A percentile compares a stretch with the other conserved stretches of the same genome.
These are phyloP conservation scores for Hyles euphorbiae DNA, from an alignment of 1,140 invertebrate species.

Conservation along the genomic window DNA sequence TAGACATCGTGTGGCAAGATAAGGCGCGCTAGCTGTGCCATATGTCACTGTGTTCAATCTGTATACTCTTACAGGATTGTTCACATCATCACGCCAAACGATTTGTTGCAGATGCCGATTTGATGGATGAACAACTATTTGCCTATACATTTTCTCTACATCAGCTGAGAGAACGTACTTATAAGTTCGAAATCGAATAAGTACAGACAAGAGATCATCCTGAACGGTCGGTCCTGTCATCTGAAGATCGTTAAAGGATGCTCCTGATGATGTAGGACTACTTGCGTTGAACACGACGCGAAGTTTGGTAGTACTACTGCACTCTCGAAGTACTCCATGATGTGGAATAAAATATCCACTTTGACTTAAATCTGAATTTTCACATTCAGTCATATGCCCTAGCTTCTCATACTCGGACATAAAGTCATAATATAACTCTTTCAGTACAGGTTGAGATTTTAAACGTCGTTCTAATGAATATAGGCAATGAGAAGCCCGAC, in stretches of 20 bases:
- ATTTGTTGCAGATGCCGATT: background rate
- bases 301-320: background rate
- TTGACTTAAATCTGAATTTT: background rate
- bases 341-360: conserved; percentile 1
- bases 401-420: background rate
- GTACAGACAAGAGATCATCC: background rate
- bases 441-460: background rate
- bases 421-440: background rate
- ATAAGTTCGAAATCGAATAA: background rate
- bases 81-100: too few species aligned
- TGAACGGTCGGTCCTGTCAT: background rate
- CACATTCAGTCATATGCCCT: too few species aligned
- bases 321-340: background rate
- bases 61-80: too few species aligned
- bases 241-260: background rate
- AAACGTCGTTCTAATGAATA: background rate
- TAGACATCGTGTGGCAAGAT: conserved; percentile 21
- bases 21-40: background rate
- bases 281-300: background rate
- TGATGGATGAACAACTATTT: background rate
- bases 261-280: background rate
- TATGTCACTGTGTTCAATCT: too few species aligned
- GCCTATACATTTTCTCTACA: background rate
- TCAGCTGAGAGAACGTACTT: background rate
- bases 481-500: background rate